These are phyloP conservation scores for Bos taurus DNA, from an alignment of 2,113 vertebrate species.

Conservation along the genomic window DNA sequence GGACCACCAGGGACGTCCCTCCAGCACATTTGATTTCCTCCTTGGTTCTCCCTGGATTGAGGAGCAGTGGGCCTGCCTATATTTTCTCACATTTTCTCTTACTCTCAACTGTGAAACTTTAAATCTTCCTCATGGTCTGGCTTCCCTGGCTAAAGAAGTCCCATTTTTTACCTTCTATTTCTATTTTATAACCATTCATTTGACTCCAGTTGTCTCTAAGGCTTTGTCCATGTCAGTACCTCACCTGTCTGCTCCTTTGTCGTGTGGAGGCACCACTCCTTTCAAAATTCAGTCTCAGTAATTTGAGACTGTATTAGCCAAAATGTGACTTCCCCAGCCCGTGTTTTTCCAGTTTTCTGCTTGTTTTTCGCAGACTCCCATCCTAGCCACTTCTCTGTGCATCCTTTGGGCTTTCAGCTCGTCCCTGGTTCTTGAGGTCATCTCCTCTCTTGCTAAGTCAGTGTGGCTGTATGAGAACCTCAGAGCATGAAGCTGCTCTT, in stretches of 20 bases:
- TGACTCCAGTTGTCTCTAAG: neutral
- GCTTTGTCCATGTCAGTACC: neutral
- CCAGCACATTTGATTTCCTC: neutral
- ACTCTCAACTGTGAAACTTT: neutral
- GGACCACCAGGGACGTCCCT: neutral
- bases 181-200: neutral
- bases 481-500: neutral
- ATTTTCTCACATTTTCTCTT: neutral
- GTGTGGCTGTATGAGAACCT: neutral
- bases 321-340: neutral
- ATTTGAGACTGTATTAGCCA: neutral
- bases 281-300: neutral
- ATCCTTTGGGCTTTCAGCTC: neutral
- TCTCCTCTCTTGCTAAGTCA: neutral
- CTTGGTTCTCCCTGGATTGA: neutral
- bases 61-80: neutral
- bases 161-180: neutral
- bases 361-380: neutral
- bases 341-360: neutral
- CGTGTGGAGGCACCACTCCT: neutral
- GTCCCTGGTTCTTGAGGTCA: neutral
- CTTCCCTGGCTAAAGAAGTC: neutral
- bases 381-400: neutral
- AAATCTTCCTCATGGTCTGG: neutral
- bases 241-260: neutral